Conservation (phyloP, 1,140 invertebrate species). For the Batillaria attramentaria region DNA sequence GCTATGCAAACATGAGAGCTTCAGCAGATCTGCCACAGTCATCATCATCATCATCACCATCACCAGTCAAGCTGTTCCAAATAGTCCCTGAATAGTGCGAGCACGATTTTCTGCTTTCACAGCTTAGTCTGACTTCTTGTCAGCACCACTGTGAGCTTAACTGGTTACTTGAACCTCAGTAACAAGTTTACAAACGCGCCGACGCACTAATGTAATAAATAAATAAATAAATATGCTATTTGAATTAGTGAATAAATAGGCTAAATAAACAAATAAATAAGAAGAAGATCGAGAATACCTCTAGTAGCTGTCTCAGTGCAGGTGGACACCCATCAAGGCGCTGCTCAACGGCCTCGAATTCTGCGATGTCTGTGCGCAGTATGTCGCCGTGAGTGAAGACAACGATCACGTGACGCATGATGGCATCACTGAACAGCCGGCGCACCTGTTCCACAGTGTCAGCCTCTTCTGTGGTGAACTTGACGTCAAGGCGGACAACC, state of each 20-base stretch:
- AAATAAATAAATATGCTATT: background rate
- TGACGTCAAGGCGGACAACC: constrained; percentile 20
- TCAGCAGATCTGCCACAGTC: no score
- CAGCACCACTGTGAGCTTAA: background rate
- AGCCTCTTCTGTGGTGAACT: constrained; percentile 38
- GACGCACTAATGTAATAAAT: background rate
- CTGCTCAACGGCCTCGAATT: background rate
- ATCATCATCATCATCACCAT: no score
- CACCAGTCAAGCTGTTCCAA: no score
- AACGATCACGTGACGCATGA: constrained; percentile 15
- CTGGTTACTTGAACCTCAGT: background rate
- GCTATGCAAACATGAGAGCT: background rate
- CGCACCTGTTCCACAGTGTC: background rate
- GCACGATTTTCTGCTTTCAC: no score
- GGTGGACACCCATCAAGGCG: background rate
- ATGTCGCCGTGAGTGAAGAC: constrained; percentile 25
- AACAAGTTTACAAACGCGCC: background rate
- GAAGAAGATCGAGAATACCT: no score
- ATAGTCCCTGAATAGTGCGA: no score
- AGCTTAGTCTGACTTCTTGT: no score
- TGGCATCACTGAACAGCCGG: constrained; percentile 4
- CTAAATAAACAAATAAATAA: background rate
- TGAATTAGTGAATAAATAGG: background rate
- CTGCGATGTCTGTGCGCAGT: background rate
- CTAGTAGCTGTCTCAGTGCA: background rate